These are phyloP conservation scores for Puntigrus tetrazona DNA, from an alignment of 2,113 vertebrate genomes.

Conservation along the genomic window DNA sequence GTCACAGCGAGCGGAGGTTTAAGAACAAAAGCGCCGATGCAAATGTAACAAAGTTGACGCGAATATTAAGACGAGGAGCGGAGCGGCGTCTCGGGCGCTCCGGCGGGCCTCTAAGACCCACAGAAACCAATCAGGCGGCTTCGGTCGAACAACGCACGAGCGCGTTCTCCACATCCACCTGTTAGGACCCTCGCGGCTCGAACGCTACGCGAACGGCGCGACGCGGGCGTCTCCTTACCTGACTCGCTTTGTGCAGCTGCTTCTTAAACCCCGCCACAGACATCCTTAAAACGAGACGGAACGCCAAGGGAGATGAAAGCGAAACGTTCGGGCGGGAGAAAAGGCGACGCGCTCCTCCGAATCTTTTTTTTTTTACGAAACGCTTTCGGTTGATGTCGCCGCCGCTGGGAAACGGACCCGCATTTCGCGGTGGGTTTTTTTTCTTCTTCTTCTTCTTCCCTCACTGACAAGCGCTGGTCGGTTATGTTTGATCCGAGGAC, in stretches of 20 bases:
- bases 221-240: conserved; percentile 75
- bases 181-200: too few species aligned
- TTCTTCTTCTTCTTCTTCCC: too few species aligned
- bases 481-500: background rate
- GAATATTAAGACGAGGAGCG: background rate
- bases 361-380: too few species aligned
- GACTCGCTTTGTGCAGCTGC: conserved; percentile 93
- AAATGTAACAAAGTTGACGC: background rate
- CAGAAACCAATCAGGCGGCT: background rate
- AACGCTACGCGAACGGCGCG: too few species aligned
- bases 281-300: conserved; percentile 70
- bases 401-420: conserved; percentile 7
- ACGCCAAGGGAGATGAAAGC: background rate
- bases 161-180: background rate
- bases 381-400: conserved; percentile 2
- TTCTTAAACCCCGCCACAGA: conserved; percentile 90
- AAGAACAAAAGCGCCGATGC: background rate
- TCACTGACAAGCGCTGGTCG: conserved; percentile 28
- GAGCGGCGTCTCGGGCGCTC: background rate
- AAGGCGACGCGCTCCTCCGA: background rate
- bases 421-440: conserved; percentile 31
- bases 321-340: background rate
- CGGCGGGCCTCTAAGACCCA: background rate
- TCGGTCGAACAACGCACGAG: background rate
- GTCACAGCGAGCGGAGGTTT: background rate